Evolutionary conservation across 2,797 vertebrate species (phyloP).

Genomic region (Crenuchus spilurus): DNA sequence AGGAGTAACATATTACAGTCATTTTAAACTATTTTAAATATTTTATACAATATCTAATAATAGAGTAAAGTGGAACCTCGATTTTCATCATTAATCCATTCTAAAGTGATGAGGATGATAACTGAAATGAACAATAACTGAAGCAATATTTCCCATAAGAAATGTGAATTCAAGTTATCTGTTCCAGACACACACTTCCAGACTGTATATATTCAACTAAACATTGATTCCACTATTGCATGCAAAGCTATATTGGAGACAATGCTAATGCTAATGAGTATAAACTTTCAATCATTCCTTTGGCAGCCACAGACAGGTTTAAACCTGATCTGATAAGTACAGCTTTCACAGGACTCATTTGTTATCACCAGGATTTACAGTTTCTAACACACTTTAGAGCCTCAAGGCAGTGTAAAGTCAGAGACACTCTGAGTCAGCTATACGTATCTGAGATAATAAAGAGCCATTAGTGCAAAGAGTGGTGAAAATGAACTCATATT

Average conservation of each 20-base stretch:
- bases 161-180: no score
- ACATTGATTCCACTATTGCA: no score
- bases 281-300: slow-evolving; percentile 9
- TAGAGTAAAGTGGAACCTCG: no score
- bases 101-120: no score
- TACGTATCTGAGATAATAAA: no score
- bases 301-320: not conserved
- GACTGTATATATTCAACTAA: slow-evolving; percentile 3
- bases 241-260: not conserved
- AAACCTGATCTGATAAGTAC: not conserved
- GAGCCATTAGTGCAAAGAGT: not conserved
- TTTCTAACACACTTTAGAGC: not conserved
- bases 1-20: no score
- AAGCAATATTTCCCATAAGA: no score
- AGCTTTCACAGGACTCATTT: slow-evolving; percentile 14
- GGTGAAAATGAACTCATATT: no score
- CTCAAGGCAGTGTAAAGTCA: not conserved
- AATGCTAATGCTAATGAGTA: not conserved
- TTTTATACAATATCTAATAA: no score
- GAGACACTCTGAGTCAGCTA: not conserved
- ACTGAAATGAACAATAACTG: no score
- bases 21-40: no score
- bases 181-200: not conserved
- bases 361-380: not conserved
- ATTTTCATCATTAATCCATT: no score